Evolutionary conservation across 2,888 invertebrate species (phyloP).

Genomic region (Punctoribates punctum): DNA sequence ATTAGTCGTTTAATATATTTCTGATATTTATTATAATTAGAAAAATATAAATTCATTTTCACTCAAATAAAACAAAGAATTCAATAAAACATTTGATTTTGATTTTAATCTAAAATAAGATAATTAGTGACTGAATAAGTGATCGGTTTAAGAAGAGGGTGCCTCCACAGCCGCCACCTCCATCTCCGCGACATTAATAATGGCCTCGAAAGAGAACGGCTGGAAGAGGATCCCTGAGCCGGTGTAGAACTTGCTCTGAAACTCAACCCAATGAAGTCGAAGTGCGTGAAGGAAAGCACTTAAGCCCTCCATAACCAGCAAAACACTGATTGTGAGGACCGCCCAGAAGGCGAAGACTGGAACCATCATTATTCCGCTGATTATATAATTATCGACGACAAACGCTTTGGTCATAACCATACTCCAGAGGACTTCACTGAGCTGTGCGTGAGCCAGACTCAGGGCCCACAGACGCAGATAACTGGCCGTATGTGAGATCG

Average conservation of each 20-base stretch:
- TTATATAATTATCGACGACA: constrained; percentile 63
- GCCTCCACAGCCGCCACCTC: no score
- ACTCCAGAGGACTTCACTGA: constrained; percentile 67
- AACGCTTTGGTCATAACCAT: constrained; percentile 77
- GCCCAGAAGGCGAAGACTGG: constrained; percentile 89
- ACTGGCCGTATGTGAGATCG: constrained; percentile 97
- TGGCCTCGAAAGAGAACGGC: constrained; percentile 82
- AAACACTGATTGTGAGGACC: constrained; percentile 83
- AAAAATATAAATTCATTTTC: no score
- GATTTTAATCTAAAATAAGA: no score
- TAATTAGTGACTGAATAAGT: no score
- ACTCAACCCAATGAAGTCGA: constrained; percentile 97
- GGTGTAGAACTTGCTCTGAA: constrained; percentile 95
- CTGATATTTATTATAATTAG: no score
- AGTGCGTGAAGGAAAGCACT: constrained; percentile 98
- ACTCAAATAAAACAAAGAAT: no score
- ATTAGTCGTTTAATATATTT: no score
- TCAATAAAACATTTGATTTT: no score
- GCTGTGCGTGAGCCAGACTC: constrained; percentile 95
- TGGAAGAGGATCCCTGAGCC: constrained; percentile 86
- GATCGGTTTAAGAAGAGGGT: no score
- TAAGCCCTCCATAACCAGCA: constrained; percentile 98
- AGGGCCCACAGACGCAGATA: constrained; percentile 98
- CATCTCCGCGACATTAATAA: constrained; percentile 50
- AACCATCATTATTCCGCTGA: constrained; percentile 76